A percentile compares a stretch with the other conserved stretches of the same genome.
Evolutionary conservation across 1,140 invertebrate genomes (phyloP).

Genomic region (Penaeus chinensis): DNA sequence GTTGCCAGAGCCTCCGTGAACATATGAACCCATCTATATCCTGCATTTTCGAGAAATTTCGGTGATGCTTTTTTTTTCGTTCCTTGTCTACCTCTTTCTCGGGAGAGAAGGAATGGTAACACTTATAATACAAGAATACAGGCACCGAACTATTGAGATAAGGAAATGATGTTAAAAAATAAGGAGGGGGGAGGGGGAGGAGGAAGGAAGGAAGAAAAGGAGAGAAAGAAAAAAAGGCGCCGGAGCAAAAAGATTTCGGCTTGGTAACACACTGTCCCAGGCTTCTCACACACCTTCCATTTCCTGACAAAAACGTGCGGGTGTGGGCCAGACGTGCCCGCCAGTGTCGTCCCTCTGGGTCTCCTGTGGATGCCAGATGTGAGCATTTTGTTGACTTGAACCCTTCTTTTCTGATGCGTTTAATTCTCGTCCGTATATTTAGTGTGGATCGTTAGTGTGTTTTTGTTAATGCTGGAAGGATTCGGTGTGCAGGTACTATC

Average conservation of each 20-base stretch:
- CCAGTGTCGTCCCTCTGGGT: constrained; percentile 34
- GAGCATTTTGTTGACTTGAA: no score
- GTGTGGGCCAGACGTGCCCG: constrained; percentile 38
- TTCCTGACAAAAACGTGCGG: constrained; percentile 42
- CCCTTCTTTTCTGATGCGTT: background rate
- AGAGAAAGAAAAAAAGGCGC: background rate
- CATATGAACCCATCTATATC: no score
- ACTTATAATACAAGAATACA: no score
- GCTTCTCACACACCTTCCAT: constrained; percentile 40
- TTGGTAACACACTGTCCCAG: constrained; percentile 14
- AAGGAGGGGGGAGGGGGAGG: background rate
- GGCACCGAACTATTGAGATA: no score
- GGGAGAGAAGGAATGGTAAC: no score
- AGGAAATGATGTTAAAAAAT: no score
- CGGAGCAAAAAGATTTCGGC: constrained; percentile 4
- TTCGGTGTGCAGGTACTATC: no score
- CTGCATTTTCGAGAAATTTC: no score
- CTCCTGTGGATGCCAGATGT: background rate
- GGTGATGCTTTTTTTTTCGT: no score
- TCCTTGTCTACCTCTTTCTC: no score
- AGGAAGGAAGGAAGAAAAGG: background rate
- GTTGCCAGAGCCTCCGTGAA: no score
- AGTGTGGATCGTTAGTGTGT: background rate
- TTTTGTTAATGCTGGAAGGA: no score
- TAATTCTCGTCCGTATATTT: background rate